Conservation (phyloP, 2,113 vertebrate genomes). For the Rhynchopsitta pachyrhyncha region DNA sequence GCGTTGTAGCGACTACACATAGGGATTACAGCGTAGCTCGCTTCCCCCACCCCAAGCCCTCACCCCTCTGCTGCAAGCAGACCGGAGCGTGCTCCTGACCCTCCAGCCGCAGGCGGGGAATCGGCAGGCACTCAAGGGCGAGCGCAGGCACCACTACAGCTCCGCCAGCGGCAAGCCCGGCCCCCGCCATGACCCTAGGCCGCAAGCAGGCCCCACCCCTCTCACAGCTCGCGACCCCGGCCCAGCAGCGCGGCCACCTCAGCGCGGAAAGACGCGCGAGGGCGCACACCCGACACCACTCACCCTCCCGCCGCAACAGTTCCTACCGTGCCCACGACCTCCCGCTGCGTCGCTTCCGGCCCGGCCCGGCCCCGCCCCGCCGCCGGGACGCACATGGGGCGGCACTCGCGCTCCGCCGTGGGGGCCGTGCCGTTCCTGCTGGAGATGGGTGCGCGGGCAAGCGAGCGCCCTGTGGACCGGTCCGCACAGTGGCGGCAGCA, state of each 20-base stretch:
- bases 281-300: rapidly evolving
- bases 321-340: too few species aligned
- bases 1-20: neutral
- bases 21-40: neutral
- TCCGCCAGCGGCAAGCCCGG: too few species aligned
- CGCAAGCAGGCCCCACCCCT: neutral
- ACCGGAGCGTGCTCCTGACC: neutral
- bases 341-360: neutral
- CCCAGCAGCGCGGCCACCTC: neutral
- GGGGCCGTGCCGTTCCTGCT: neutral
- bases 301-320: neutral
- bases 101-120: neutral
- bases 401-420: too few species aligned
- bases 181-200: too few species aligned
- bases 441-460: neutral
- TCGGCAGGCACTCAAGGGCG: neutral
- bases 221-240: neutral
- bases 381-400: too few species aligned
- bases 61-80: neutral
- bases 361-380: neutral
- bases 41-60: neutral
- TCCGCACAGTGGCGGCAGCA: too few species aligned
- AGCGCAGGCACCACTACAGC: neutral
- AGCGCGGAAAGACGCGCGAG: neutral
- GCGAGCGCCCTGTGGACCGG: too few species aligned